Evolutionary conservation across 2,888 invertebrate genomes (phyloP), one percentile per base, ranked within the genome.

Genomic region (Epinotia nisella): DNA sequence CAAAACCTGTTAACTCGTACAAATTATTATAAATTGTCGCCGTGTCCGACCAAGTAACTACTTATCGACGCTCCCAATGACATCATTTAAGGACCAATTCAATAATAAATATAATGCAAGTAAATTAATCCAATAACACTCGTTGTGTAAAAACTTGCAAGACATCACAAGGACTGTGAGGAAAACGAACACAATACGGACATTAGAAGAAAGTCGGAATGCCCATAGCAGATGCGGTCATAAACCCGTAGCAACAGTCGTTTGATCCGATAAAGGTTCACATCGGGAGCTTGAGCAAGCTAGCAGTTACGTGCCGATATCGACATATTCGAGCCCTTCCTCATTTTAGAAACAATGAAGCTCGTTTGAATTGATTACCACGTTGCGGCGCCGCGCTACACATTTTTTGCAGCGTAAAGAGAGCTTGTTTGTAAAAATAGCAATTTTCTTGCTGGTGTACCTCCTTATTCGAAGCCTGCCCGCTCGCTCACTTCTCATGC

Each of bases 341-440:
- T 85, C 81, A 78, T 82, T 82, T 78, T 76, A 76, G 83, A 85
- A 89, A 90, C 90, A 90, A 90, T 87, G 84, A 85, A 83, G 80
- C 85, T 83, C 81, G 84, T 87, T 88, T 87, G 85, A 89, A 89
- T 88, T 84, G 87, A 88, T 87, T 88, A 87, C 86, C 78, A 80
- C 81, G 81, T 80, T 82, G 85, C 83, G 84, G 83, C 81, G 83
- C 84, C 82, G 79, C 81, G 78, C 77, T 83, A 84, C 82, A 83
- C 79, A 85, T 84, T 89, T 88, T 87, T 90, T 87, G 83, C 81
- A 69, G 78, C 78, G 79, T 83, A 84, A 84, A 83, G 82, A 83
- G 82, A 83, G 87, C 86, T 88, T 87, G 87, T 90, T 89, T 88
- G 86, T 87, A 86, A 87, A 87, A 88, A 87, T 87, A 86, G 85